Percentiles rank a stretch among this genome's conserved stretches.
These are phyloP conservation scores for Acrossocheilus wenchowensis DNA, from an alignment of 2,797 vertebrate genomes.

Conservation along the genomic window DNA sequence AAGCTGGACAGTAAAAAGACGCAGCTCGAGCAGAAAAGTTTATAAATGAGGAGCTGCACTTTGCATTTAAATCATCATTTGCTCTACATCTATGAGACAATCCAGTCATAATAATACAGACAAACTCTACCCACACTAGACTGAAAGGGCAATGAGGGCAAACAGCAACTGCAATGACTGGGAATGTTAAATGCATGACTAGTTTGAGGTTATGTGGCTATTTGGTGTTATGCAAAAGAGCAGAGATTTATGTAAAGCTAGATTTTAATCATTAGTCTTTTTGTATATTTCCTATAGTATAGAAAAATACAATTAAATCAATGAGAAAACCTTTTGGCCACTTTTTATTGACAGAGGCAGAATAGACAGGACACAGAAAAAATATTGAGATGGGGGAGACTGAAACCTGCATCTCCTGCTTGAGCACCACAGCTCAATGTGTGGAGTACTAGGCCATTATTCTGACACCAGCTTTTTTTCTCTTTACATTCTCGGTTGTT, in stretches of 20 bases:
- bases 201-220: slow-evolving; percentile 15
- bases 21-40: not conserved
- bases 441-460: not conserved
- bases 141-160: slow-evolving; percentile 21
- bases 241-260: slow-evolving; percentile 19
- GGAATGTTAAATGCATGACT: not conserved
- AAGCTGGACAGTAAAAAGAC: not conserved
- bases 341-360: not conserved
- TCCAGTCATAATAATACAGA: slow-evolving; percentile 13
- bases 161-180: slow-evolving; percentile 13
- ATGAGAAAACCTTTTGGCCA: not conserved
- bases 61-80: slow-evolving; percentile 14
- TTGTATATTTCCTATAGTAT: not conserved
- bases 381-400: not conserved
- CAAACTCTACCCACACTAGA: slow-evolving; percentile 16
- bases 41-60: not conserved
- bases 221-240: not conserved
- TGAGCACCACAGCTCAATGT: not conserved
- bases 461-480: not conserved
- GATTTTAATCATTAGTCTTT: not conserved
- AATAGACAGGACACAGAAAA: not conserved
- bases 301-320: not conserved
- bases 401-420: not conserved
- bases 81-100: slow-evolving; percentile 12
- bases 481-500: not conserved